Evolutionary conservation across 2,888 invertebrate genomes (phyloP).

Genomic region (Athetis lepigone): DNA sequence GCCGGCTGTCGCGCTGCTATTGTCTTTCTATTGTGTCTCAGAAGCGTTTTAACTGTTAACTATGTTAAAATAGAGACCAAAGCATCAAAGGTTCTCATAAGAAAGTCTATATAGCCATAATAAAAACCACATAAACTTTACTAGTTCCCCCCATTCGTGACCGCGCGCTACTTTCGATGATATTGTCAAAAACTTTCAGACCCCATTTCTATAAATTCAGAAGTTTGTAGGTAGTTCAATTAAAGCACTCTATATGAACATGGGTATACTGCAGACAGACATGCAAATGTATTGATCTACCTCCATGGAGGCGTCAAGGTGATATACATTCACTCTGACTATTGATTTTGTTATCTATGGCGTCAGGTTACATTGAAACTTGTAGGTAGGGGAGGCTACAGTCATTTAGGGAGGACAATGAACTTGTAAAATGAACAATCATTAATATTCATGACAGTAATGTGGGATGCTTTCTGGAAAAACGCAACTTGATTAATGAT

Average conservation of each 20-base stretch:
- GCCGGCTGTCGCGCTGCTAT: too few relatives aligned
- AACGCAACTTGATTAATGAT: constrained; percentile 2
- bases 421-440: constrained; percentile 22
- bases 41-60: too few relatives aligned
- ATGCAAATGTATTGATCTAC: constrained; percentile 45
- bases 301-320: constrained; percentile 29
- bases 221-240: constrained; percentile 25
- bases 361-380: constrained; percentile 10
- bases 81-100: neutral
- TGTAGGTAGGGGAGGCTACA: constrained; percentile 24
- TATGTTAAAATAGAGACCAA: too few relatives aligned
- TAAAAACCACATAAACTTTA: constrained; percentile 4
- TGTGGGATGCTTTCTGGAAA: neutral
- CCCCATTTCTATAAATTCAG: constrained; percentile 17
- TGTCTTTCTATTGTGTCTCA: too few relatives aligned
- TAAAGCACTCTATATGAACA: constrained; percentile 5
- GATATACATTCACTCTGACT: constrained; percentile 26
- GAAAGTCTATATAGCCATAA: neutral
- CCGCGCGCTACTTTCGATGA: constrained; percentile 7
- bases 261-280: constrained; percentile 16
- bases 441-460: constrained; percentile 14
- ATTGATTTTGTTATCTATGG: constrained; percentile 51
- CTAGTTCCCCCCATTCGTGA: constrained; percentile 20
- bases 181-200: constrained; percentile 34
- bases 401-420: constrained; percentile 16